Evolutionary conservation across 2,888 invertebrate species (phyloP).

Genomic region (Tetramorium bicarinatum): DNA sequence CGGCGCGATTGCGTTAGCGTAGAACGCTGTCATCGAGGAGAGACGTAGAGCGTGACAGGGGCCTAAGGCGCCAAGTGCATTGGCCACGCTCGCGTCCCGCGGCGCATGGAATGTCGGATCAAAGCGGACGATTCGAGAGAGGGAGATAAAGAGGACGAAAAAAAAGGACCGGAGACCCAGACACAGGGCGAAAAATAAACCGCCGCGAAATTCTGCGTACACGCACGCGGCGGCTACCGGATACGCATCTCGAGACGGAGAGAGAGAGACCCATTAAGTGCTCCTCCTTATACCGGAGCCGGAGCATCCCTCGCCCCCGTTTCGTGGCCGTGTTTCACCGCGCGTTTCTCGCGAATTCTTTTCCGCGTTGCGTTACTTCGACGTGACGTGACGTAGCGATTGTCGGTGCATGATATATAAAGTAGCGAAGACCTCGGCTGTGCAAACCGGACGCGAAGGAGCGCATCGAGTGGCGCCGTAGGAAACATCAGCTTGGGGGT

Average conservation of each 20-base stretch:
- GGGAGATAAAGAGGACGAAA: background rate
- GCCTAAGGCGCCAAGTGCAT: constrained; percentile 51
- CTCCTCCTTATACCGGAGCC: constrained; percentile 6
- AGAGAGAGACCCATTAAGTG: constrained; percentile 44
- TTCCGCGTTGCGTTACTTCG: constrained; percentile 65
- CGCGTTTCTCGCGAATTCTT: constrained; percentile 68
- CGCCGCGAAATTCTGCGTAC: constrained; percentile 38
- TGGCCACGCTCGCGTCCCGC: constrained; percentile 26
- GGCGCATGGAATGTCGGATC: constrained; percentile 46
- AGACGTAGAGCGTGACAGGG: constrained; percentile 44
- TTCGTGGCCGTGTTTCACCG: constrained; percentile 76
- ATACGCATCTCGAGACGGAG: constrained; percentile 44
- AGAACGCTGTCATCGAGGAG: constrained; percentile 25
- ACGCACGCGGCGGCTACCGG: constrained; percentile 37
- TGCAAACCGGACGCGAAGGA: background rate
- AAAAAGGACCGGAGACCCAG: background rate
- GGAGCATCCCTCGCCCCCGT: constrained; percentile 58
- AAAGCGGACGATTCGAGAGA: constrained; percentile 38
- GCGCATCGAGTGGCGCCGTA: background rate
- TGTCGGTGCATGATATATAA: constrained; percentile 8
- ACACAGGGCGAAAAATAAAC: constrained; percentile 55
- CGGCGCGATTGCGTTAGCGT: constrained; percentile 21
- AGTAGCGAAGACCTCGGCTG: background rate
- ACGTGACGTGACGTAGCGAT: constrained; percentile 9
- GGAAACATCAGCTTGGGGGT: constrained; percentile 13